Base-by-base conservation (phyloP, 2,888 invertebrate species). In the Diaphora mendica region DNA sequence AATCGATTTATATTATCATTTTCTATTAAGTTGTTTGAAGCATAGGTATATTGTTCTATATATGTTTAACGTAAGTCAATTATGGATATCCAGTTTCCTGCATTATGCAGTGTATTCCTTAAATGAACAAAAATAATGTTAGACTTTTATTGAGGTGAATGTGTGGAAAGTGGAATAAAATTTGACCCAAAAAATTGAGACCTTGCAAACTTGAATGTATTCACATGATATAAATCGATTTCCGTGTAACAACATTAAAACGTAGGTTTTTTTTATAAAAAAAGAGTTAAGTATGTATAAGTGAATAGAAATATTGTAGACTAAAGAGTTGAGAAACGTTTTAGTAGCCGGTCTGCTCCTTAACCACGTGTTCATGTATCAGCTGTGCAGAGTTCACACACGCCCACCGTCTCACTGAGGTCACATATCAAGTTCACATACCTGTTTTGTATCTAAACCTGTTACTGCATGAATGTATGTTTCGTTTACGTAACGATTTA, bases 371-470 rank as follows among this genome's bases (percentile, higher is more conserved):
- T 84, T 87, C 87, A 86, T 84, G 88, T 77, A 83, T 89, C 89
- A 87, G 86, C 86, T 82, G 85, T 85, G 74, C 80, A 86, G 85
- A 87, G 92, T 91, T 91, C 90, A 91, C 74, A 86, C 87, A 90
- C 90, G 82, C 80, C 79, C 88, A 86, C 88, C 87, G 91, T 91
- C 89, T 85, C 81, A 74, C 82, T 86, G 91, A 94, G 94, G 94
- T 94, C 94, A 94, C 91, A 91, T 87, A 91, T 91, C 94, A 94
- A 94, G 94, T 94, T 94, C 94, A 93, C 87, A 88, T 89, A 89
- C 92, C 89, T 88, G 90, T 89, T 90, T 88, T 86, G 87, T 86
- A 87, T 87, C 86, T 86, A 86, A 91, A 92, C 91, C 90, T 85
- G 91, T 90, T 88, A 77, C 81, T 82, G 84, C 84, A 86, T 86